Percentiles rank a stretch among this genome's conserved stretches.
Evolutionary conservation across 1,140 invertebrate species (phyloP).

Genomic region (Ceratina australensis): DNA sequence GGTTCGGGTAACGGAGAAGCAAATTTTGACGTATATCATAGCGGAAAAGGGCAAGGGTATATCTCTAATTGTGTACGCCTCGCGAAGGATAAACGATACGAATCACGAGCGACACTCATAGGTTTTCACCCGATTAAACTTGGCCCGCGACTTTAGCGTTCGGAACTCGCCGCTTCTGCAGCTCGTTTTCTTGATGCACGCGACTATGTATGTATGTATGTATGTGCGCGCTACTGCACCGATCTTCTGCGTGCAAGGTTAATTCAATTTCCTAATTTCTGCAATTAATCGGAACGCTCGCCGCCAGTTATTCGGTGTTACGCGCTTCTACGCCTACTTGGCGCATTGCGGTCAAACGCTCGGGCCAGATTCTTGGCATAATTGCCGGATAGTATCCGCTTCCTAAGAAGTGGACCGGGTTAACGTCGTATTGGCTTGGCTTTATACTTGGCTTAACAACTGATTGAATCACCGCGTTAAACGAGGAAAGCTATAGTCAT

Average conservation of each 20-base stretch:
- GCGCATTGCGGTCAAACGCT: not conserved
- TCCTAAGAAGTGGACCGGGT: not conserved
- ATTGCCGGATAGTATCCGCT: not conserved
- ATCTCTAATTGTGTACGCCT: not conserved
- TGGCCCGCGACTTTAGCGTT: not conserved
- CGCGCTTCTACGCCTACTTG: not conserved
- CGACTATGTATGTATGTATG: too few species aligned
- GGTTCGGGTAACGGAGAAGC: not conserved
- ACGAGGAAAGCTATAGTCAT: too few species aligned
- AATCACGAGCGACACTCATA: constrained; percentile 1
- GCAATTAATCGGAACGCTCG: constrained; percentile 57
- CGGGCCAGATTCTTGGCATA: not conserved
- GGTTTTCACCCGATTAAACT: constrained; percentile 12
- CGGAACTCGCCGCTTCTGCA: not conserved
- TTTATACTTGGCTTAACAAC: too few species aligned
- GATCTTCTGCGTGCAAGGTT: constrained; percentile 59
- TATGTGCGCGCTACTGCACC: not conserved
- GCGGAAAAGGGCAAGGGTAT: too few species aligned
- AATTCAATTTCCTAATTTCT: constrained; percentile 69
- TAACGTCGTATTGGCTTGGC: too few species aligned
- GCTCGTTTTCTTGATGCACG: constrained; percentile 7
- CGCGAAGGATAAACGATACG: not conserved
- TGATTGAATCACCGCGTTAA: too few species aligned
- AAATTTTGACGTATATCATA: too few species aligned
- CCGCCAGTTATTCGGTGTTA: not conserved